A percentile compares a stretch with the other conserved stretches of the same genome.
Evolutionary conservation across 2,113 vertebrate genomes (phyloP).

Genomic region (Scatophagus argus): DNA sequence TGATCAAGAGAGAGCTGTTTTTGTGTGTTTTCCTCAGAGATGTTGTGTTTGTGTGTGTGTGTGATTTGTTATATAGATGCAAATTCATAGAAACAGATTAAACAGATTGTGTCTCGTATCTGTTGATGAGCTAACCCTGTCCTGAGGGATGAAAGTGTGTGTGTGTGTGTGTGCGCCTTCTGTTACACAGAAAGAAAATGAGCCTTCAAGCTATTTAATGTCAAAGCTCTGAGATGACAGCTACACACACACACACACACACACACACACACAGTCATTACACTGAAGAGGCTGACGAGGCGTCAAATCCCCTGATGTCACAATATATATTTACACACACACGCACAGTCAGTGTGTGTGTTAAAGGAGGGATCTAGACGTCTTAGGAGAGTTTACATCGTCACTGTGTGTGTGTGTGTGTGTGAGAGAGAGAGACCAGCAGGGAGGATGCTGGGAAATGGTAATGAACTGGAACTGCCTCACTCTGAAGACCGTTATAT

Average conservation of each 20-base stretch:
- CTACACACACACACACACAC: slow-evolving; percentile 36
- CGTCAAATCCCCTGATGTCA: slow-evolving; percentile 46
- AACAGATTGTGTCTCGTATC: slow-evolving; percentile 73
- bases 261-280: slow-evolving; percentile 54
- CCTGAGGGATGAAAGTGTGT: slow-evolving; percentile 44
- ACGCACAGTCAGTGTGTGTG: slow-evolving; percentile 16
- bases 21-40: slow-evolving; percentile 30
- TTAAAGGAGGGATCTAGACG: slow-evolving; percentile 58
- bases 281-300: slow-evolving; percentile 60
- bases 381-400: slow-evolving; percentile 39
- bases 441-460: slow-evolving; percentile 57
- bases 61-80: slow-evolving; percentile 52
- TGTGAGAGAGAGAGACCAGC: slow-evolving; percentile 23
- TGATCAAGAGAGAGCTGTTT: slow-evolving; percentile 32
- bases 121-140: slow-evolving; percentile 73
- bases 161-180: slow-evolving; percentile 51
- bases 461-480: slow-evolving; percentile 58
- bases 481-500: slow-evolving; percentile 42
- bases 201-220: slow-evolving; percentile 68
- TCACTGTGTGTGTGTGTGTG: slow-evolving; percentile 25
- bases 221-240: slow-evolving; percentile 54
- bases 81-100: slow-evolving; percentile 72
- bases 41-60: slow-evolving; percentile 22
- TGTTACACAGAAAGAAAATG: slow-evolving; percentile 67
- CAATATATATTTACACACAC: slow-evolving; percentile 47